Evolutionary conservation across 2,888 invertebrate genomes (phyloP), one percentile per base, ranked within the genome.

Genomic region (Mimas tiliae): DNA sequence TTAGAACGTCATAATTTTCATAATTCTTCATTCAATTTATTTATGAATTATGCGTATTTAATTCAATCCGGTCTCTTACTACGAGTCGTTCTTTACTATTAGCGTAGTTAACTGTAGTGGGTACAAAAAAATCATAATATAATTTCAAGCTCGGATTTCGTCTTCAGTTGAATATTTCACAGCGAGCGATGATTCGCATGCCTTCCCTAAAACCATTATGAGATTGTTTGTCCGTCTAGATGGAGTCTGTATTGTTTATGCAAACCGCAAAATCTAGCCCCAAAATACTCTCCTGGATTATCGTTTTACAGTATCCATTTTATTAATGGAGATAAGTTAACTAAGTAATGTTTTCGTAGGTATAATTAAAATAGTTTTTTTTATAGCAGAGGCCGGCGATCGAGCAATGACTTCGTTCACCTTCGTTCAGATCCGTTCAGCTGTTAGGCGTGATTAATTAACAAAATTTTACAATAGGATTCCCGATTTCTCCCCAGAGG

Each of bases 181-280:
- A 50, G 50, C 19, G 19, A 50, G 50, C 14, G 19, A 16, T 48
- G 16, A 50, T 19, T 50, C 50, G 50, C 50, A 19, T 50, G 50
- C 50, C 50, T 19, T 50, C 50, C 50, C 50, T 50, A 50, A 50
- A 50, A 50, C 50, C 50, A 50, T 50, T 50, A 50, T 50, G 50
- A 50, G 50, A 50, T 50, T 50, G 48, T 48, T 48, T 48, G 50
- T 50, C 50, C 50, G 50, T 50, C 48, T 48, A 48, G 19, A 19
- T 50, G 19, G 9, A 19, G 50, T 19, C 19, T 50, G 19, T 50
- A 50, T 19, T 50, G 50, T 50, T 50, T 19, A n/a, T 48, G 16
- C 48, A 48, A 48, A 50, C 50, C 50, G 50, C 19, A 19, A 19
- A 50, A 50, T 50, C 50, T 19, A 50, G 19, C 19, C 19, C 19